Base-by-base conservation (phyloP, 2,113 vertebrate species). In the Galeopterus variegatus region DNA sequence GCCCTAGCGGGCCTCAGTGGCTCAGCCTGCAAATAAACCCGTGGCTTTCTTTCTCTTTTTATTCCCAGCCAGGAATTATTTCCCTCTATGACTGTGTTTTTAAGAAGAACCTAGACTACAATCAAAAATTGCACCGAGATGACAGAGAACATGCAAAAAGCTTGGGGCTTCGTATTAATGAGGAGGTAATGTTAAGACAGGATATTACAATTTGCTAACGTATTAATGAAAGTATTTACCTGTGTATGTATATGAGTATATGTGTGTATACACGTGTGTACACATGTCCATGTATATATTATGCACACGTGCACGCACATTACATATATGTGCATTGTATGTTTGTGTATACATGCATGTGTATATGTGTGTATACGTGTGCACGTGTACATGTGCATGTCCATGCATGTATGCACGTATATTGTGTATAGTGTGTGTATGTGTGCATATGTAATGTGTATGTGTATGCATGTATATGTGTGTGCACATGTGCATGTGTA, bases 11-110 rank as follows among this genome's bases (percentile, higher is more conserved):
- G 26, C 5, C 15, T 24, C 48, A 0, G 1, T 0, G 41, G 48
- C 88, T 67, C 72, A 2, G 76, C n/a, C 41, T 7, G 26, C 21
- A 24, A 17, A 14, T 72, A 26, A 52, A 45, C 13, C 4, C 77
- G 15, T 52, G 81, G 90, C 75, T 8, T 8, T 12, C 65, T 92
- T 95, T 91, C 73, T 6, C 31, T n/a, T 18, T 69, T 95, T 97
- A 80, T 97, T 95, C 97, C 70, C 97, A 99, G 99, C 83, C 98
- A 96, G 99, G 98, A 93, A 24, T 96, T 17, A 50, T 94, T 97
- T 98, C 98, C 80, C 96, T 98, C 76, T 99, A 99, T 0, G 98
- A 99, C 95, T 98, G 98, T 60, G 15, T 98, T 79, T 99, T 99
- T 94, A 96, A 98, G 86, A 95, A 94, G 83, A 58, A 88, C 2